Conservation (phyloP, 2,113 vertebrate species). For the Dipodomys stephensi region DNA sequence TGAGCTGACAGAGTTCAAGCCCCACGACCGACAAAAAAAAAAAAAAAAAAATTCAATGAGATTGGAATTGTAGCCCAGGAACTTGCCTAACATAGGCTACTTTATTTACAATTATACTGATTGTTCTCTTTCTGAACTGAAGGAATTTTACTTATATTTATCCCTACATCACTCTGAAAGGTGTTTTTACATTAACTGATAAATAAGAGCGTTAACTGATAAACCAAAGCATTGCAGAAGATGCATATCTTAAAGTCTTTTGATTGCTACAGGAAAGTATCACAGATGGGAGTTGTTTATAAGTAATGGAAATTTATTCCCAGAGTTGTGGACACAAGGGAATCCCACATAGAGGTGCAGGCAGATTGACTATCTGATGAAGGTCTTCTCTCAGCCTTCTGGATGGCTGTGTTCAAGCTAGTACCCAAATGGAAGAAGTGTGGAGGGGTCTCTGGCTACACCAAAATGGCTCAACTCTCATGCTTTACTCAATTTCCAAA, state of each 20-base stretch:
- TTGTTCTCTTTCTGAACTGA: background rate
- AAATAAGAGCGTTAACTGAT: background rate
- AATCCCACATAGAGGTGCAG: background rate
- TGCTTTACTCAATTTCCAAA: background rate
- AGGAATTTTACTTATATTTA: conserved; percentile 28
- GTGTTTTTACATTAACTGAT: background rate
- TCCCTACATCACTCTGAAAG: background rate
- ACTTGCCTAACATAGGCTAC: background rate
- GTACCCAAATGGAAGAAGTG: too few species aligned
- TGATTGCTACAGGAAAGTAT: background rate
- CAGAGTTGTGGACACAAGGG: background rate
- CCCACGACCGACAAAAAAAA: too few species aligned
- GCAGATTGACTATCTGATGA: background rate
- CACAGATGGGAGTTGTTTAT: accelerated
- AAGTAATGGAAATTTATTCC: background rate
- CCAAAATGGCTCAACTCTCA: background rate
- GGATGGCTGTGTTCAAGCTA: background rate
- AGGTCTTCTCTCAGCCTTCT: too few species aligned
- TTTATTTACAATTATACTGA: conserved; percentile 20
- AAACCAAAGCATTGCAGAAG: background rate
- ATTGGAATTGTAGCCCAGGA: background rate
- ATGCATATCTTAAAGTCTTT: background rate
- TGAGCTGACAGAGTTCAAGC: too few species aligned
- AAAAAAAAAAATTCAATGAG: background rate
- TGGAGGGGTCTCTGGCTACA: too few species aligned